These are phyloP conservation scores for Oscheius sp. DNA, from an alignment of 2,888 invertebrate genomes.

Conservation along the genomic window DNA sequence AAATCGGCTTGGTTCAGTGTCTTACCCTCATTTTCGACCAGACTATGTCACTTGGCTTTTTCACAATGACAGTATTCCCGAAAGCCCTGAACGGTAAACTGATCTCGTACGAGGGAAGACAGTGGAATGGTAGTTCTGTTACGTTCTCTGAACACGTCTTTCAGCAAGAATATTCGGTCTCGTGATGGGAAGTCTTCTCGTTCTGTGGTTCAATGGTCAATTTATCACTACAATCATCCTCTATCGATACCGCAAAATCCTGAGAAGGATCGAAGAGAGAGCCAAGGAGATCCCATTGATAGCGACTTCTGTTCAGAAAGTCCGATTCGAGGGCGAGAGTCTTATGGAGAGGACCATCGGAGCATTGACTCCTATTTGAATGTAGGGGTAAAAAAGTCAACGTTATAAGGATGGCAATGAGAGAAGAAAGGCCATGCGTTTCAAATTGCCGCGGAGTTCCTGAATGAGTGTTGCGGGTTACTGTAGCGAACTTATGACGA, in stretches of 20 bases:
- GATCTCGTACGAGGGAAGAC: conserved; percentile 50
- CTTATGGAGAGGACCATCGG: conserved; percentile 1
- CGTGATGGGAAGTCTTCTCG: conserved; percentile 48
- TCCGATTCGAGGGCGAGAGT: conserved; percentile 15
- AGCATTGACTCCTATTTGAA: conserved; percentile 19
- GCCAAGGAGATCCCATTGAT: conserved; percentile 30
- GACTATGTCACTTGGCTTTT: conserved; percentile 44
- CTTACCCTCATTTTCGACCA: conserved; percentile 45
- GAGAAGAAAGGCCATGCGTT: no score
- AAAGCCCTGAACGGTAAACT: conserved; percentile 44
- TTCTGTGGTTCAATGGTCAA: conserved; percentile 51
- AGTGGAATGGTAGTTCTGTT: conserved; percentile 40
- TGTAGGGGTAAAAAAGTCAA: no score
- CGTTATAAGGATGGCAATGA: no score
- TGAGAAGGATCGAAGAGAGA: conserved; percentile 33
- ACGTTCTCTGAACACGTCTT: neutral
- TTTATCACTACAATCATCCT: conserved; percentile 48
- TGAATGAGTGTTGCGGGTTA: no score
- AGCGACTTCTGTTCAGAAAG: neutral
- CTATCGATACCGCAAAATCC: conserved; percentile 53
- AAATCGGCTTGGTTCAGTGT: conserved; percentile 46
- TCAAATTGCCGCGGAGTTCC: no score
- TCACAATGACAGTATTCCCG: conserved; percentile 47
- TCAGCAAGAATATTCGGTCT: conserved; percentile 48
- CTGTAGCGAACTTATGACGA: no score